Base-by-base conservation (phyloP, 2,888 invertebrate species). In the Monochamus alternatus region DNA sequence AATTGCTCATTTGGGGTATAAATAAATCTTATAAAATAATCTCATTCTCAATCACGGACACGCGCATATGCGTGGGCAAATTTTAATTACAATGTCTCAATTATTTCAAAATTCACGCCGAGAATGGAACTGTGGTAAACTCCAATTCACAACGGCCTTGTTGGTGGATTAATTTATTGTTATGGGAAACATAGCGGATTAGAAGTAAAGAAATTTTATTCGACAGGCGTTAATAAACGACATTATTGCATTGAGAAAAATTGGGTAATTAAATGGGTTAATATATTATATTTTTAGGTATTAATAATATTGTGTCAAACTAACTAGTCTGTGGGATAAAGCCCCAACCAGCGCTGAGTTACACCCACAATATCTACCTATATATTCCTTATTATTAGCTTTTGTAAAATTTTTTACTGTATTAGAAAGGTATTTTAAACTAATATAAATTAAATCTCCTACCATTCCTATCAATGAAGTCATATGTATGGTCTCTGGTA, bases 71-170 rank as follows among this genome's bases (percentile, higher is more conserved):
- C 51, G 70, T 71, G 44, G 70, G 70, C n/a, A 47, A 47, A 63
- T 44, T 71, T 38, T 71, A 71, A 71, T 71, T 71, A 62, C 70
- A 71, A 62, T 71, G 64, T 64, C 64, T 64, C 64, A 47, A 64
- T 64, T 64, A 47, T 64, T 47, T 64, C 30, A 64, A 64, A 64
- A 64, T 64, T 30, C 31, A 47, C 22, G 8, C 31, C 47, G 22
- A 12, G 22, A 30, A 47, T 31, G 43, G 32, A 62, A 62, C 38
- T 47, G 47, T 14, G 43, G 63, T 44, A 22, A 55, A 51, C 12
- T 43, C 44, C 8, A 44, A 44, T 64, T 44, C 7, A 43, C 44
- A 14, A 9, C 44, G 14, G 10, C 10, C 44, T 44, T 1, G 63
- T 63, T 22, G 63, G 44, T 44, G 22, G 43, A 44, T 63, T 63